Percentiles rank a stretch among this genome's conserved stretches.
Evolutionary conservation across 2,888 invertebrate genomes (phyloP).

Genomic region (Fissipunctia ypsillon): DNA sequence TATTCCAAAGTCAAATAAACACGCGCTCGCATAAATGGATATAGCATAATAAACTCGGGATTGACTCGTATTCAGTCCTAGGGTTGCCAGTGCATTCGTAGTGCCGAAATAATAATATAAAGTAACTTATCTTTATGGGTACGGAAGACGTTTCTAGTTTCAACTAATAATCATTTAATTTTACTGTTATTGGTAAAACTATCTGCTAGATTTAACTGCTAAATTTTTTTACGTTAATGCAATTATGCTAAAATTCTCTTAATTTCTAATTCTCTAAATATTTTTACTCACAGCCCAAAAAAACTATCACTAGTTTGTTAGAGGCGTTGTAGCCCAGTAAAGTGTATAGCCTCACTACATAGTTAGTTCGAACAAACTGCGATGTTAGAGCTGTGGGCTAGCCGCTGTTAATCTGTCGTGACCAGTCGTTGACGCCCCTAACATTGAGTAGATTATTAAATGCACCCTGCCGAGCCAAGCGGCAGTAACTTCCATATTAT

Average conservation of each 20-base stretch:
- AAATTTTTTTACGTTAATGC: not conserved
- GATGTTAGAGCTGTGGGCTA: conserved; percentile 35
- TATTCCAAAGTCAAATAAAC: conserved; percentile 88
- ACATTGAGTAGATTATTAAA: conserved; percentile 82
- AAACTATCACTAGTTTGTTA: not conserved
- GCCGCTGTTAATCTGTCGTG: conserved; percentile 57
- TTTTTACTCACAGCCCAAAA: not conserved
- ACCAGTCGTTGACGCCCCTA: conserved; percentile 72
- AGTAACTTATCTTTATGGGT: conserved; percentile 3
- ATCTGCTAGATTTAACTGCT: too few species aligned
- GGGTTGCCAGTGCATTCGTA: conserved; percentile 68
- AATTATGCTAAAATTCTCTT: not conserved
- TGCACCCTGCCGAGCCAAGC: conserved; percentile 81
- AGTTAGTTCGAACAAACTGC: conserved; percentile 38
- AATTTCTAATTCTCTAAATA: not conserved
- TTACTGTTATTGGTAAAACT: not conserved
- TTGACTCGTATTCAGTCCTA: conserved; percentile 82
- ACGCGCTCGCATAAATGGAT: conserved; percentile 88
- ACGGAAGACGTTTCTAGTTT: not conserved
- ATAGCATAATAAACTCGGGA: conserved; percentile 85
- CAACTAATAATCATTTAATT: not conserved
- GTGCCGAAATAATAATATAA: conserved; percentile 5
- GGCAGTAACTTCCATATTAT: conserved; percentile 56
- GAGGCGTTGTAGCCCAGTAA: not conserved
- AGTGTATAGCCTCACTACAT: conserved; percentile 15